A percentile compares a stretch with the other conserved stretches of the same genome.
Conservation (phyloP, 2,797 vertebrate genomes). For the Sitta carolinensis region DNA sequence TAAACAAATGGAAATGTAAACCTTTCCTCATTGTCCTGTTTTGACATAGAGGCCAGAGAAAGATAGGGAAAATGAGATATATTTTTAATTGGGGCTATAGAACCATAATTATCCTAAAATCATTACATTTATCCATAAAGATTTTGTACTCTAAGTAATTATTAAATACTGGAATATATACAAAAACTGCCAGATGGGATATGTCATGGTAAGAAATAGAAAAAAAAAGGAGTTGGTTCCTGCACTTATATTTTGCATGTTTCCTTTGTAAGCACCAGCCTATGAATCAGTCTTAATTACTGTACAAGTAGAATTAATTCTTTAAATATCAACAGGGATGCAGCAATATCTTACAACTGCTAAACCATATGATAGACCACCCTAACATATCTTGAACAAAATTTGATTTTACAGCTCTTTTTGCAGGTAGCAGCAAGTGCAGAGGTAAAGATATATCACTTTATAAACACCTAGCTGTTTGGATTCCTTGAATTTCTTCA, state of each 20-base stretch:
- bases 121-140: not conserved
- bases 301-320: not conserved
- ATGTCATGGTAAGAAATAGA: not conserved
- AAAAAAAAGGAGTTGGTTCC: fast-evolving
- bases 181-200: not conserved
- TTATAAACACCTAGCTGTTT: not conserved
- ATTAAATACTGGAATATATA: not conserved
- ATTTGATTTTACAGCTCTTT: not conserved
- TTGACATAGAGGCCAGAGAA: not conserved
- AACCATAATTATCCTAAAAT: not conserved
- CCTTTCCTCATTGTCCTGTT: not conserved
- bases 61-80: not conserved
- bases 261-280: not conserved
- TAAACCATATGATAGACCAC: not conserved
- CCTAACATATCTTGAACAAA: not conserved
- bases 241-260: not conserved
- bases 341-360: not conserved
- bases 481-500: not conserved
- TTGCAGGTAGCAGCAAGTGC: not conserved
- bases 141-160: not conserved
- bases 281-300: not conserved
- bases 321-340: not conserved
- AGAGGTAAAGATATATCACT: not conserved
- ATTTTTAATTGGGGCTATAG: not conserved
- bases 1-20: not conserved